Percentiles rank a stretch among this genome's conserved stretches.
These are phyloP conservation scores for Tribolium madens DNA, from an alignment of 1,140 invertebrate genomes.

Conservation along the genomic window DNA sequence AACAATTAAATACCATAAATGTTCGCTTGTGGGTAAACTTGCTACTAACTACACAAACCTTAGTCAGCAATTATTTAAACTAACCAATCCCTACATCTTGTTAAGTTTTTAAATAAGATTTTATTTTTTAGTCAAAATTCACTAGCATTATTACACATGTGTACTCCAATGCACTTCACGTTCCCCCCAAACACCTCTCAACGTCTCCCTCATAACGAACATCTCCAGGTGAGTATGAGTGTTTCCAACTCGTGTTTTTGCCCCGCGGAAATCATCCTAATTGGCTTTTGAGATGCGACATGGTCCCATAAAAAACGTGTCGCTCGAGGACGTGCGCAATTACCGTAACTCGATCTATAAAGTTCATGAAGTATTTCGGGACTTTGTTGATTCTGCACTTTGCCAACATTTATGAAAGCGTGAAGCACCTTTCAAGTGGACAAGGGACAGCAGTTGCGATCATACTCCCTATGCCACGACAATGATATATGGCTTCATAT, in stretches of 20 bases:
- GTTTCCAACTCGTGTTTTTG: not conserved
- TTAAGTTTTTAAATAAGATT: no score
- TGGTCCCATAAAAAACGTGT: constrained; percentile 6
- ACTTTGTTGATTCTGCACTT: constrained; percentile 53
- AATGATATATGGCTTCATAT: constrained; percentile 53
- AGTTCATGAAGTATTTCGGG: constrained; percentile 41
- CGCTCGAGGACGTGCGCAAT: constrained; percentile 44
- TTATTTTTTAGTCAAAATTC: no score
- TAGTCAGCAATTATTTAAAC: no score
- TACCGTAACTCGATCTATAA: constrained; percentile 48
- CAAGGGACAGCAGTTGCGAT: constrained; percentile 44
- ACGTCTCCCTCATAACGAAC: not conserved
- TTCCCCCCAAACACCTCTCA: not conserved
- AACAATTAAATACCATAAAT: not conserved
- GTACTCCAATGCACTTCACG: not conserved
- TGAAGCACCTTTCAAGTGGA: constrained; percentile 48
- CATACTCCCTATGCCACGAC: constrained; percentile 29
- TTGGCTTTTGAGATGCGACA: not conserved
- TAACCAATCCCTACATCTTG: no score
- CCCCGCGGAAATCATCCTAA: constrained; percentile 1
- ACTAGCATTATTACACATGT: no score
- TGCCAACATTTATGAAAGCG: constrained; percentile 51
- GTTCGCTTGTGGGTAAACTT: no score
- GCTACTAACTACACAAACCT: no score
- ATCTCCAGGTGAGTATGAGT: not conserved